Evolutionary conservation across 2,888 invertebrate species (phyloP).

Genomic region (Salpingus planirostris): DNA sequence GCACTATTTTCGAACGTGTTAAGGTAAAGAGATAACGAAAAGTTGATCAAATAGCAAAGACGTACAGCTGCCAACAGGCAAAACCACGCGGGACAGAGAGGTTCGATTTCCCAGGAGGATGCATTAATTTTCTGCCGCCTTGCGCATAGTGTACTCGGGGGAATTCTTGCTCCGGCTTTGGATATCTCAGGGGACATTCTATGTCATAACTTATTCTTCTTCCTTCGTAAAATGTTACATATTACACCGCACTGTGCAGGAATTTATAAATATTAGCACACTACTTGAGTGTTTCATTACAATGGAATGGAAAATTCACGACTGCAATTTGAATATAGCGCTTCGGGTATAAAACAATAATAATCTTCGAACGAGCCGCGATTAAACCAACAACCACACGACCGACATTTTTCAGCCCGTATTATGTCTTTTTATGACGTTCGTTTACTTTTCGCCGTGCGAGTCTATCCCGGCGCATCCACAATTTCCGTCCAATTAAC

Average conservation of each 20-base stretch:
- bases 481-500: too few species aligned
- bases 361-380: too few species aligned
- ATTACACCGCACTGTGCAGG: conserved; percentile 28
- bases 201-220: conserved; percentile 42
- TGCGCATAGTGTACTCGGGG: conserved; percentile 61
- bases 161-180: conserved; percentile 40
- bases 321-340: conserved; percentile 2
- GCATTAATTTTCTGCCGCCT: conserved; percentile 71
- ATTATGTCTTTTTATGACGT: too few species aligned
- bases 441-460: background rate
- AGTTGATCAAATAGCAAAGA: conserved; percentile 31
- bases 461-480: background rate
- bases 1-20: conserved; percentile 19
- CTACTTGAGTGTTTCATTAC: conserved; percentile 14
- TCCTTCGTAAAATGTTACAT: conserved; percentile 35
- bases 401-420: background rate
- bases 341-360: too few species aligned
- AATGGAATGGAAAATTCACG: conserved; percentile 9
- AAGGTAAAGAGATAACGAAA: conserved; percentile 24
- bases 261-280: conserved; percentile 25
- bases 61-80: conserved; percentile 34
- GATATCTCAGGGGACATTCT: conserved; percentile 32
- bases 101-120: conserved; percentile 58
- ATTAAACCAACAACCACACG: background rate
- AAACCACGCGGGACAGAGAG: conserved; percentile 42